These are phyloP conservation scores for Mizuhopecten yessoensis DNA, from an alignment of 1,140 invertebrate genomes.

Conservation along the genomic window DNA sequence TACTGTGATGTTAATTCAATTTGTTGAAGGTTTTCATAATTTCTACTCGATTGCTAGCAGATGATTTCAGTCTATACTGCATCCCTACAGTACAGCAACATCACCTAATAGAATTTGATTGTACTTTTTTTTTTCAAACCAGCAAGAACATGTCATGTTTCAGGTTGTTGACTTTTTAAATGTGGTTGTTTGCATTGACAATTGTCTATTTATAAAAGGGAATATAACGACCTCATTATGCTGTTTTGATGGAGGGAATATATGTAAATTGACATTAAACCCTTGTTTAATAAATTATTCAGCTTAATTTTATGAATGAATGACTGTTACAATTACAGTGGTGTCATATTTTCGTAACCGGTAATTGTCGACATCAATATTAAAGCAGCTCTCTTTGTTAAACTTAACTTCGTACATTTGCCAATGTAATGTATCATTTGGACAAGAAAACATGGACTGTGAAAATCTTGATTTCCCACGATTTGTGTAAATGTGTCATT, in stretches of 20 bases:
- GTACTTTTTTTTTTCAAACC: too few relatives aligned
- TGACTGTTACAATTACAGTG: not conserved
- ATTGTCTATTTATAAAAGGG: not conserved
- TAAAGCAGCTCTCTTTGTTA: not conserved
- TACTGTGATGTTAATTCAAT: not conserved
- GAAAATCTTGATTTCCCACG: not conserved
- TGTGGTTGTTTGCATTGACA: conserved; percentile 25
- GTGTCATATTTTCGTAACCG: not conserved
- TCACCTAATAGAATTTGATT: too few relatives aligned
- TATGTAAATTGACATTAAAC: not conserved
- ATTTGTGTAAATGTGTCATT: not conserved
- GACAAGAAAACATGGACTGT: too few relatives aligned
- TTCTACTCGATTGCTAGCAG: too few relatives aligned
- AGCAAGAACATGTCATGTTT: not conserved
- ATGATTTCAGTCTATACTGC: too few relatives aligned
- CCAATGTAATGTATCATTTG: too few relatives aligned
- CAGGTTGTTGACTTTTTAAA: conserved; percentile 7
- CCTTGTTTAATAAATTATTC: not conserved
- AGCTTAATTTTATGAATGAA: not conserved
- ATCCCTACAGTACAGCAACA: too few relatives aligned
- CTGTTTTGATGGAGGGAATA: not conserved
- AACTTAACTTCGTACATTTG: too few relatives aligned
- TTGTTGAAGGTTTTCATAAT: not conserved
- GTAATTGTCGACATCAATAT: not conserved
- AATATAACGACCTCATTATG: not conserved